Evolutionary conservation across 2,888 invertebrate genomes (phyloP).

Genomic region (Leptopilina syphax): DNA sequence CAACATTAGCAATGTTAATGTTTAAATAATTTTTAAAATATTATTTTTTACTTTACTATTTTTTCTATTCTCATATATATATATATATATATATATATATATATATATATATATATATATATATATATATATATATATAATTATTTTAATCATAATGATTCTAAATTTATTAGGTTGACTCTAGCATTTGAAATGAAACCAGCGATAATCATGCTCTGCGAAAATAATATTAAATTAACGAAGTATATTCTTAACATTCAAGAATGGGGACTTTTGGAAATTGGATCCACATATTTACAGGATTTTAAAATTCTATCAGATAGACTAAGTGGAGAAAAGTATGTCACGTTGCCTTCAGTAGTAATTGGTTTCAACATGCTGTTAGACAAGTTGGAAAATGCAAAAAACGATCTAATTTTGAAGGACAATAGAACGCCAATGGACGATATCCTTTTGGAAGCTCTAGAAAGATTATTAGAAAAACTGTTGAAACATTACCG

Average conservation of each 20-base stretch:
- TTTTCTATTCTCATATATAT: too few relatives aligned
- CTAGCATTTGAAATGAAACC: too few relatives aligned
- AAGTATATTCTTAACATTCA: not conserved
- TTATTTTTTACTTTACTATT: too few relatives aligned
- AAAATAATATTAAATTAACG: too few relatives aligned
- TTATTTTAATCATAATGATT: too few relatives aligned
- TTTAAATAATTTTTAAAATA: not conserved
- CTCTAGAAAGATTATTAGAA: constrained; percentile 42
- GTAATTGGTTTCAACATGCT: constrained; percentile 47
- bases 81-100: too few relatives aligned
- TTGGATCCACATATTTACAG: constrained; percentile 43
- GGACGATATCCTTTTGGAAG: constrained; percentile 44
- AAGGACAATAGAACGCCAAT: constrained; percentile 40
- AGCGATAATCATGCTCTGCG: too few relatives aligned
- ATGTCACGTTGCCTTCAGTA: constrained; percentile 49
- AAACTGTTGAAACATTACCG: constrained; percentile 46
- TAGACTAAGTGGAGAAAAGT: constrained; percentile 52
- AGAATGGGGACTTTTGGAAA: constrained; percentile 48
- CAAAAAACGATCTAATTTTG: constrained; percentile 35
- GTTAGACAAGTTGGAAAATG: constrained; percentile 46
- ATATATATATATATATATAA: too few relatives aligned
- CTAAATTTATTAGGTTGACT: too few relatives aligned
- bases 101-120: too few relatives aligned
- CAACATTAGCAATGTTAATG: not conserved
- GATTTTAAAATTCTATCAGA: constrained; percentile 41